Evolutionary conservation across 2,113 vertebrate genomes (phyloP).

Genomic region (Pangasianodon hypophthalmus): DNA sequence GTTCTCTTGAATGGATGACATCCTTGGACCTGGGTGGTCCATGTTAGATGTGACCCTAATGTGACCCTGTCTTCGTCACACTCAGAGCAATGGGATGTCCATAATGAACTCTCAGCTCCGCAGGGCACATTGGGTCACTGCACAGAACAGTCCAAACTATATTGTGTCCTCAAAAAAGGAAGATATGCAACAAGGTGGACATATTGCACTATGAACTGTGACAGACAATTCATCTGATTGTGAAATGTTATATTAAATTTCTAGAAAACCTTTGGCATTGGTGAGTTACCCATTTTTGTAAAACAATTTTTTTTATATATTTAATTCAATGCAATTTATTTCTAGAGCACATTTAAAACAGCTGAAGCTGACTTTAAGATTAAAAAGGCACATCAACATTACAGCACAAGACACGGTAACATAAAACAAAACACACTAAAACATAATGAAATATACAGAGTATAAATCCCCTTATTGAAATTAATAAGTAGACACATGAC

Average conservation of each 20-base stretch:
- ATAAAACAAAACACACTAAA: no score
- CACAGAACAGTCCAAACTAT: conserved; percentile 47
- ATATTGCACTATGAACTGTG: background rate
- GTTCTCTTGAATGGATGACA: conserved; percentile 56
- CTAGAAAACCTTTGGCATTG: background rate
- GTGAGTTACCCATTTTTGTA: background rate
- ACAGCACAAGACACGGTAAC: background rate
- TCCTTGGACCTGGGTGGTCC: conserved; percentile 71
- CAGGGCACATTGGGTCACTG: conserved; percentile 60
- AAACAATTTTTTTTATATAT: background rate
- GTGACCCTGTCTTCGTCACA: conserved; percentile 57
- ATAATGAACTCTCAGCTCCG: conserved; percentile 63
- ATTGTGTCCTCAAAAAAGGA: background rate
- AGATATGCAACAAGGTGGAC: background rate
- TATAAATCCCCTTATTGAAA: no score
- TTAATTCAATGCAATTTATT: background rate
- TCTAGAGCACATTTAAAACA: background rate
- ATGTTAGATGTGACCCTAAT: conserved; percentile 61
- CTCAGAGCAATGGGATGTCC: conserved; percentile 52
- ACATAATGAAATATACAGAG: no score
- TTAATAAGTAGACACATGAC: no score
- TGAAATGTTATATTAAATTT: background rate
- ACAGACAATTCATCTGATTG: no score
- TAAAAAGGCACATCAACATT: background rate
- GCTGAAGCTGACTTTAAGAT: background rate